These are phyloP conservation scores for Xiphophorus birchmanni DNA, from an alignment of 2,797 vertebrate genomes.

Conservation along the genomic window DNA sequence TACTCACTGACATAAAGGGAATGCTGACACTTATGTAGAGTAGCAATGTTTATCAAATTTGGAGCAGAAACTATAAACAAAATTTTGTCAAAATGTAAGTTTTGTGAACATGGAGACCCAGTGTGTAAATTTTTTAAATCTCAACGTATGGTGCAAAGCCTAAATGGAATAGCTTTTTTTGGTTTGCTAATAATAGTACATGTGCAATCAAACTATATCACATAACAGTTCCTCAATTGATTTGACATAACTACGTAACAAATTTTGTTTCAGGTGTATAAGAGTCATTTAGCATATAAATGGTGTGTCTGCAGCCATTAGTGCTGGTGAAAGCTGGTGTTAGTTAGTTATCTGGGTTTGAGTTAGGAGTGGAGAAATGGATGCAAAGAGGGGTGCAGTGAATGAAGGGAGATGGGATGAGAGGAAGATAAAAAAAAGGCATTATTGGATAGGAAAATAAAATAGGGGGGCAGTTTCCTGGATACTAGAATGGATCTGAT, in stretches of 20 bases:
- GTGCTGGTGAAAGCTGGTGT: constrained; percentile 60
- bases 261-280: not conserved
- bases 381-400: constrained; percentile 52
- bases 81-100: not conserved
- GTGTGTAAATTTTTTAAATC: not conserved
- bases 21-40: not conserved
- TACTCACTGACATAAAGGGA: not conserved
- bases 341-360: constrained; percentile 59
- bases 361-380: constrained; percentile 59
- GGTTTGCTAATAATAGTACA: not conserved
- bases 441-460: constrained; percentile 49
- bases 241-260: not conserved
- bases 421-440: constrained; percentile 75
- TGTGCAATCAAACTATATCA: not conserved
- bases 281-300: constrained; percentile 15
- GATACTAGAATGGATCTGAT: constrained; percentile 70
- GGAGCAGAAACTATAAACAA: not conserved
- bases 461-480: constrained; percentile 54
- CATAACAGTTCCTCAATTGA: not conserved
- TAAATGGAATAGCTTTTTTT: not conserved
- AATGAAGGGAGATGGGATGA: constrained; percentile 88
- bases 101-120: not conserved
- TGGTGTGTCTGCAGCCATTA: constrained; percentile 47
- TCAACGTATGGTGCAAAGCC: not conserved
- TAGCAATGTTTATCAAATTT: not conserved